These are phyloP conservation scores for Grammomys dolichurus DNA, from an alignment of 2,113 vertebrate genomes.

Conservation along the genomic window DNA sequence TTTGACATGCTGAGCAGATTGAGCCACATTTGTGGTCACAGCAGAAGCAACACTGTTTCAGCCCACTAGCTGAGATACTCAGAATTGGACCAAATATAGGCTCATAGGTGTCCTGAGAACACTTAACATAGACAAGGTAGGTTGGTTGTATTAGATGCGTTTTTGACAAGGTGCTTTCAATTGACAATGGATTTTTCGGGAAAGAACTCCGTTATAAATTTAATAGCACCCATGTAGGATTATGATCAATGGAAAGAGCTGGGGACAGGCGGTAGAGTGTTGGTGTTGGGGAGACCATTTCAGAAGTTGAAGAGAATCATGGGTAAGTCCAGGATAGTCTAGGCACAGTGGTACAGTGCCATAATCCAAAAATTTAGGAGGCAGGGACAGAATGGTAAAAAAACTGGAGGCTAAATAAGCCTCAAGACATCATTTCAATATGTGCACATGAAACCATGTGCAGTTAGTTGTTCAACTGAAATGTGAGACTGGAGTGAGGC, in stretches of 20 bases:
- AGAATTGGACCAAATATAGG: background rate
- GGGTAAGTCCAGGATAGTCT: background rate
- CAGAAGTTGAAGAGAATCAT: background rate
- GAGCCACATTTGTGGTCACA: background rate
- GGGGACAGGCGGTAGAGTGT: fast-evolving
- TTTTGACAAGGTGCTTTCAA: background rate
- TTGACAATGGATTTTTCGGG: background rate
- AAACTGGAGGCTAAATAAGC: background rate
- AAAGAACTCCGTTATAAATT: background rate
- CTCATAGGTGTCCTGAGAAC: background rate
- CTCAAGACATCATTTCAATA: background rate
- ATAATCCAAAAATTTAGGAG: background rate
- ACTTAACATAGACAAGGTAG: background rate
- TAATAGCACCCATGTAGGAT: background rate
- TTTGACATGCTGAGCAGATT: background rate
- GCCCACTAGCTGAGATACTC: background rate
- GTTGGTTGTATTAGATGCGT: background rate
- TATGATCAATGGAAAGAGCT: background rate
- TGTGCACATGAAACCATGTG: background rate
- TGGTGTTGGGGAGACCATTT: background rate
- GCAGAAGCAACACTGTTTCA: background rate
- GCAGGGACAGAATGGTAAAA: background rate
- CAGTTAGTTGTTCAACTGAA: background rate
- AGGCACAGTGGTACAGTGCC: background rate
- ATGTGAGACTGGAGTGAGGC: background rate